Conservation (phyloP, 1,140 invertebrate genomes). For the Tribolium madens region DNA sequence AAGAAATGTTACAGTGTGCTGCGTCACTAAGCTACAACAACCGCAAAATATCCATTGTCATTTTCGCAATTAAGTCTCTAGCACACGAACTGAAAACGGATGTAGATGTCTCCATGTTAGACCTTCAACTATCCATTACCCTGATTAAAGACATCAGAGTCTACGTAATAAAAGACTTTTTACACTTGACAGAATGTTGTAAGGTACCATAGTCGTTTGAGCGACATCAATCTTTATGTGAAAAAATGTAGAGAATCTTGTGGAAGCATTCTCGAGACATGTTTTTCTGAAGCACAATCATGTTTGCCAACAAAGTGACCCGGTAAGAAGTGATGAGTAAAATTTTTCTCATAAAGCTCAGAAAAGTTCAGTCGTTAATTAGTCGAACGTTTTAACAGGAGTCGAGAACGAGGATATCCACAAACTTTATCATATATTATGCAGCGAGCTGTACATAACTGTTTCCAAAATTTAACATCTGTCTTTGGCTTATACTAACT, state of each 20-base stretch:
- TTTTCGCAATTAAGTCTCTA: slow-evolving; percentile 19
- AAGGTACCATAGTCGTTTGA: slow-evolving; percentile 22
- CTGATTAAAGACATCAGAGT: slow-evolving; percentile 23
- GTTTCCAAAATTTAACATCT: slow-evolving; percentile 46
- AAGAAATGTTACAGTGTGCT: neutral
- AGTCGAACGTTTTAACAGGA: neutral
- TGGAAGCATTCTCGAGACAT: slow-evolving; percentile 29
- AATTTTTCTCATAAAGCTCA: neutral
- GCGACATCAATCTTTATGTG: slow-evolving; percentile 11
- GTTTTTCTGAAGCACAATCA: slow-evolving; percentile 26
- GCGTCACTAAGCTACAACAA: neutral
- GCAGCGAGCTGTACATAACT: slow-evolving; percentile 44
- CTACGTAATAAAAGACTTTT: slow-evolving; percentile 21
- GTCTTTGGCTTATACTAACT: slow-evolving; percentile 44
- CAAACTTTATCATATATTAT: slow-evolving; percentile 39
- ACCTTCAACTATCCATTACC: slow-evolving; percentile 34
- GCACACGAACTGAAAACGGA: slow-evolving; percentile 7
- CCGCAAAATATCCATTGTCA: neutral
- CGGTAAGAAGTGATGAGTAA: neutral
- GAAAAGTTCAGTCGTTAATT: slow-evolving; percentile 23
- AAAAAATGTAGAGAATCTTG: slow-evolving; percentile 17
- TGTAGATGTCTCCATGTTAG: slow-evolving; percentile 17
- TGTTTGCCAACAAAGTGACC: slow-evolving; percentile 8
- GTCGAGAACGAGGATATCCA: neutral
- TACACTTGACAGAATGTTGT: slow-evolving; percentile 9